Conservation (phyloP, 2,797 vertebrate species). For the Okamejei kenojei region DNA sequence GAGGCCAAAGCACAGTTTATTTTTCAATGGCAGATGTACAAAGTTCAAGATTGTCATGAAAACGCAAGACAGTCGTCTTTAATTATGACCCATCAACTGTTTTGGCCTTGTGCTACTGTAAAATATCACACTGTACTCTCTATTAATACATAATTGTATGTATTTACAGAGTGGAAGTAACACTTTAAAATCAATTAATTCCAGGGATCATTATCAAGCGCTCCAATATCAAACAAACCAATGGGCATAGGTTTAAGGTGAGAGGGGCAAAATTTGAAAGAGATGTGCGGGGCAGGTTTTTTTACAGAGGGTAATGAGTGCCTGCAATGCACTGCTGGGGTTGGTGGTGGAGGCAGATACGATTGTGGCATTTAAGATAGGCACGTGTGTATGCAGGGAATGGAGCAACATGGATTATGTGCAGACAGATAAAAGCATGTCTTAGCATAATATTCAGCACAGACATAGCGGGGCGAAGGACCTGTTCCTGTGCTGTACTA, state of each 20-base stretch:
- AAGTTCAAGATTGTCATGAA: neutral
- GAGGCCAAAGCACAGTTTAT: neutral
- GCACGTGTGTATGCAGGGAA: too few relatives aligned
- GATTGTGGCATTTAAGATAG: too few relatives aligned
- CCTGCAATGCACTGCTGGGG: too few relatives aligned
- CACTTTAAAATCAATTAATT: neutral
- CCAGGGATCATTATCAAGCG: neutral
- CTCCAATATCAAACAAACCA: neutral
- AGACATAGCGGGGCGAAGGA: too few relatives aligned
- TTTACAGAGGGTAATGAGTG: too few relatives aligned
- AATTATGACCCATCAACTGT: neutral
- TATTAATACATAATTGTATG: neutral
- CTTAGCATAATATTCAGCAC: too few relatives aligned
- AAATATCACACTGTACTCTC: neutral
- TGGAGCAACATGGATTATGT: too few relatives aligned
- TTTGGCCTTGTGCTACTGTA: neutral
- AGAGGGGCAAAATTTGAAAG: neutral
- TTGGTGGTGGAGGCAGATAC: too few relatives aligned
- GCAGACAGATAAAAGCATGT: too few relatives aligned
- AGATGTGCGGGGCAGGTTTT: too few relatives aligned
- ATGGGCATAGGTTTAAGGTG: neutral
- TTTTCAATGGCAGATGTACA: neutral
- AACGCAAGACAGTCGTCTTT: neutral
- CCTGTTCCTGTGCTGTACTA: too few relatives aligned
- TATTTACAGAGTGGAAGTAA: neutral